phyloP scores from a whole-genome alignment of 2,888 invertebrate species.

The Nesidiocoris tenuis region DNA sequence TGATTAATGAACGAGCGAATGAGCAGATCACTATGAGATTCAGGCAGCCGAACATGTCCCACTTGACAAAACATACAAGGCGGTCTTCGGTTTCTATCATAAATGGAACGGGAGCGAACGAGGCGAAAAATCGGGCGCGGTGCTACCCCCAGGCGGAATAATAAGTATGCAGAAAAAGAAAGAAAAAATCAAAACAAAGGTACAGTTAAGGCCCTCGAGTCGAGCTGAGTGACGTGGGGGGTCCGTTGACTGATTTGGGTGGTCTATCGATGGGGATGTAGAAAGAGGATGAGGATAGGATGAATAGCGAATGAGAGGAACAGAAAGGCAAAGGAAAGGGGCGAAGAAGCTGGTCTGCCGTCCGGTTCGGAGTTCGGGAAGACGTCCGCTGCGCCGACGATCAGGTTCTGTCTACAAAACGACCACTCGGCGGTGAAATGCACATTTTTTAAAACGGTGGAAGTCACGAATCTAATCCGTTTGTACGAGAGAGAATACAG shows the following conservation, averaged over 20 bases:
- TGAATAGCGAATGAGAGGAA: conserved; percentile 7
- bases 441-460: too few relatives aligned
- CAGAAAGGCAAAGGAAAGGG: not conserved
- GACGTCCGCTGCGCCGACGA: not conserved
- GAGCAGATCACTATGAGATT: too few relatives aligned
- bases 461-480: too few relatives aligned
- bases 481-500: too few relatives aligned
- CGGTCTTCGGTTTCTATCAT: too few relatives aligned
- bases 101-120: conserved; percentile 13
- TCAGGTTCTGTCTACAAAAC: not conserved
- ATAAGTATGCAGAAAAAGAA: not conserved
- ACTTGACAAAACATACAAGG: too few relatives aligned
- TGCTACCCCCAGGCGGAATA: conserved; percentile 7
- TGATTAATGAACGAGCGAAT: too few relatives aligned
- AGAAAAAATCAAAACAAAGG: conserved; percentile 35
- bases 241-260: conserved; percentile 26
- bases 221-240: conserved; percentile 36
- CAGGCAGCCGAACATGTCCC: too few relatives aligned
- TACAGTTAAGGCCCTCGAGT: conserved; percentile 34
- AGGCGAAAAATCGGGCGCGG: conserved; percentile 30
- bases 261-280: conserved; percentile 8
- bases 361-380: not conserved
- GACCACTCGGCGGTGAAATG: too few relatives aligned
- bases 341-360: not conserved
- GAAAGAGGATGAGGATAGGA: not conserved